Conservation (phyloP, 2,888 invertebrate genomes). For the Limnephilus marmoratus region DNA sequence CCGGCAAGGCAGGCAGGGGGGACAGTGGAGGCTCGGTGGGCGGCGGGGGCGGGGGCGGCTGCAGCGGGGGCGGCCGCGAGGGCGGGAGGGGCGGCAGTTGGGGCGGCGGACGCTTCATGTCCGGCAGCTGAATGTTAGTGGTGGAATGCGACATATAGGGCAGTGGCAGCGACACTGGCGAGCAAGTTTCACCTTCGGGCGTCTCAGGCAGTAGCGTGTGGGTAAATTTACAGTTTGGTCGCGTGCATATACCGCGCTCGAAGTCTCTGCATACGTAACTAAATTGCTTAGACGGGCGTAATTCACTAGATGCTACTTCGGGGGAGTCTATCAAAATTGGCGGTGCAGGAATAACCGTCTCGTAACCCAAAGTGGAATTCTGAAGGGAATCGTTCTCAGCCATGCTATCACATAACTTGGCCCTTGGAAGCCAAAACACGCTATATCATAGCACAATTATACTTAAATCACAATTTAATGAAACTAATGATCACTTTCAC, state of each 20-base stretch:
- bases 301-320: background rate
- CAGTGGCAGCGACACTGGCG: background rate
- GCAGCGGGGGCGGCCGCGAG: background rate
- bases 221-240: background rate
- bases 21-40: background rate
- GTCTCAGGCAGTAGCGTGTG: background rate
- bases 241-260: conserved; percentile 17
- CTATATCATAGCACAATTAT: background rate
- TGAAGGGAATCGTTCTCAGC: conserved; percentile 13
- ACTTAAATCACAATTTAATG: background rate
- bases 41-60: background rate
- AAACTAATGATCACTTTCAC: background rate
- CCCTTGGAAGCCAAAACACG: background rate
- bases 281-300: conserved; percentile 12
- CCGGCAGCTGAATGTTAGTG: background rate
- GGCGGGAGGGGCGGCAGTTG: background rate
- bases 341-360: background rate
- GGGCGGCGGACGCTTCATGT: conserved; percentile 7
- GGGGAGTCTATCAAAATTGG: background rate
- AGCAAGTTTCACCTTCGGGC: background rate
- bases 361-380: conserved; percentile 8
- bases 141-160: background rate
- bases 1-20: background rate
- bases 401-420: conserved; percentile 27
- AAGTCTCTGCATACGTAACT: background rate